These are phyloP conservation scores for Palloptera scutellata DNA, from an alignment of 2,888 invertebrate genomes.

Conservation along the genomic window DNA sequence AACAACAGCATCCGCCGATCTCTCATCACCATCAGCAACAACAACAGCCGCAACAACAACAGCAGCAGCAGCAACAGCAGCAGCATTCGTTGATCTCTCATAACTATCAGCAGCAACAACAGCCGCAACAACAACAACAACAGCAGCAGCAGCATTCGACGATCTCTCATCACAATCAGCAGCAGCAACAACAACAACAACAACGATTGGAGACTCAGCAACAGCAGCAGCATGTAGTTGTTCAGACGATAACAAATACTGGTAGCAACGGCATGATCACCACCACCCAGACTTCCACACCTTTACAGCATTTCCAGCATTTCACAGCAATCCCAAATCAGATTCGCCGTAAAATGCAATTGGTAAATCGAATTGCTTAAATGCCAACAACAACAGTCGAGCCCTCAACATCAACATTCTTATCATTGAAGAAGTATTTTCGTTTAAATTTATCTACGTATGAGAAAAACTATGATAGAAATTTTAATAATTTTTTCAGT, in stretches of 20 bases:
- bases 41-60: slow-evolving; percentile 43
- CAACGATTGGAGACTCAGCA: slow-evolving; percentile 44
- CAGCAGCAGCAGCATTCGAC: slow-evolving; percentile 38
- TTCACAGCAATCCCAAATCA: slow-evolving; percentile 59
- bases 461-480: background rate
- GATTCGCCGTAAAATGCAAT: slow-evolving; percentile 71
- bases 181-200: slow-evolving; percentile 37
- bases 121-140: too few species aligned
- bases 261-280: slow-evolving; percentile 2
- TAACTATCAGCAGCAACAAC: slow-evolving; percentile 41
- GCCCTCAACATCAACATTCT: slow-evolving; percentile 18
- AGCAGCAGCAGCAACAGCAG: slow-evolving; percentile 45
- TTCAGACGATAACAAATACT: slow-evolving; percentile 32
- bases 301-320: slow-evolving; percentile 41
- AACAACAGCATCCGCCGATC: slow-evolving; percentile 35
- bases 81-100: too few species aligned
- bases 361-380: slow-evolving; percentile 67
- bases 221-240: slow-evolving; percentile 42
- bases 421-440: slow-evolving; percentile 7
- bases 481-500: background rate
- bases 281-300: slow-evolving; percentile 15
- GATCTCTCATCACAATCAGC: slow-evolving; percentile 34
- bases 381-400: slow-evolving; percentile 17
- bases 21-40: slow-evolving; percentile 36
- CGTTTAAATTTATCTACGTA: background rate